Percentiles rank a stretch among this genome's conserved stretches.
phyloP scores from a whole-genome alignment of 2,797 vertebrate species.

The Pipistrellus kuhlii region DNA sequence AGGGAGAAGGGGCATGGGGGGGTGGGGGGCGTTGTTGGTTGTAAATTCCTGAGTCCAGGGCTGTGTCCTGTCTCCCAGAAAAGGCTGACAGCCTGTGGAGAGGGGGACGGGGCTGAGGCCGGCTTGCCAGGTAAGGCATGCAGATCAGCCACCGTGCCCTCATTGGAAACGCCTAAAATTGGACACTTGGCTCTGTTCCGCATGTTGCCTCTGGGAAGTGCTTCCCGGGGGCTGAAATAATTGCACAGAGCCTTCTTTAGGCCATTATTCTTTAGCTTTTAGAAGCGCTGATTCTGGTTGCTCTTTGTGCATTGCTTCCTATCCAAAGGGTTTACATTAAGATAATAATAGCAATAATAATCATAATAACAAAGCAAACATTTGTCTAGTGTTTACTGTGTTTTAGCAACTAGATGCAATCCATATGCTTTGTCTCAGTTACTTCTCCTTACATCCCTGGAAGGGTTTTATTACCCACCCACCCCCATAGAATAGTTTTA shows the following conservation, averaged over 20 bases:
- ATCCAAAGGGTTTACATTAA: not conserved
- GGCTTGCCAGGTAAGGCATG: not conserved
- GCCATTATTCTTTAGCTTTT: not conserved
- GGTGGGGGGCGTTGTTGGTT: not conserved
- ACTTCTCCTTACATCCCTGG: not conserved
- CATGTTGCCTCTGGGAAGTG: not conserved
- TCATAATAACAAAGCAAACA: not conserved
- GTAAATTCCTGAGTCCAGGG: conserved; percentile 18
- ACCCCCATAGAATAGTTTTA: no score
- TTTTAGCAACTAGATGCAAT: not conserved
- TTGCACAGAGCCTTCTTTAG: not conserved
- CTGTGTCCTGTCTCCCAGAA: not conserved
- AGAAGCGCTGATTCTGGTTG: not conserved
- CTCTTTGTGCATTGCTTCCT: not conserved
- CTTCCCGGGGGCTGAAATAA: not conserved
- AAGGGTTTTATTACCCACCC: not conserved
- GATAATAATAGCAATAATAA: not conserved
- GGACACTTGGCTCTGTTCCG: not conserved
- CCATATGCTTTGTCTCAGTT: not conserved
- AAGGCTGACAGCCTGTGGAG: not conserved
- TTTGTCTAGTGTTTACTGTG: not conserved
- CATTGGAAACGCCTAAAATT: not conserved
- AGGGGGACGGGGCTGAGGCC: not conserved
- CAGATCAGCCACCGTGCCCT: conserved; percentile 32
- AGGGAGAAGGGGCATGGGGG: not conserved